A percentile compares a stretch with the other conserved stretches of the same genome.
Evolutionary conservation across 1,140 invertebrate species (phyloP).

Genomic region (Heliothis virescens): DNA sequence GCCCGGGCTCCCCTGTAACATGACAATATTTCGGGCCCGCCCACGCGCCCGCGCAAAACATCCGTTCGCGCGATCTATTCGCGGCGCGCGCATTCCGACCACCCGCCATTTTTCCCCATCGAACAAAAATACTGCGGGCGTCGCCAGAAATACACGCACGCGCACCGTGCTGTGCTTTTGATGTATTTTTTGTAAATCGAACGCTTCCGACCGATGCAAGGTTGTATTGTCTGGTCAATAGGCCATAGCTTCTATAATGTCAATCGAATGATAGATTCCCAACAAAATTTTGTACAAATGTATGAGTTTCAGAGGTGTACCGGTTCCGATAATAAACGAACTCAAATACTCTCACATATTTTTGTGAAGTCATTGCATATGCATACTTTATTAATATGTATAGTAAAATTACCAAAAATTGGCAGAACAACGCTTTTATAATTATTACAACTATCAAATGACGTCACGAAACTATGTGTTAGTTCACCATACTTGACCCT

Average conservation of each 20-base stretch:
- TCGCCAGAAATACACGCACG: constrained; percentile 69
- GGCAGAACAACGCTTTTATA: no score
- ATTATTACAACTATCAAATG: not conserved
- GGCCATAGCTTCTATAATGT: no score
- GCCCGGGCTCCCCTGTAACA: constrained; percentile 15
- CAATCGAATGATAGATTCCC: not conserved
- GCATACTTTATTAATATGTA: no score
- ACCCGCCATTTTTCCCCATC: constrained; percentile 70
- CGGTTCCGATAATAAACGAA: no score
- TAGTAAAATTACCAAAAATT: no score
- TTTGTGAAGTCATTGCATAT: no score
- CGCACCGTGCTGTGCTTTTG: constrained; percentile 47
- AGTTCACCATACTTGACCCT: not conserved
- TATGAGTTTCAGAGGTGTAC: no score
- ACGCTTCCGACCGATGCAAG: constrained; percentile 49
- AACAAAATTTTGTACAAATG: no score
- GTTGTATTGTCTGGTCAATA: constrained; percentile 19
- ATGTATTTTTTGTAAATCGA: constrained; percentile 49
- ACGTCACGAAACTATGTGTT: not conserved
- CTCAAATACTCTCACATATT: no score
- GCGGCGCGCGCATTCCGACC: constrained; percentile 72
- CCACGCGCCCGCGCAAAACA: constrained; percentile 59
- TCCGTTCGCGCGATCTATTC: constrained; percentile 71
- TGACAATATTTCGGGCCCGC: constrained; percentile 22
- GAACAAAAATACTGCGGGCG: constrained; percentile 73